These are phyloP conservation scores for Pachymerium ferrugineum DNA, from an alignment of 2,888 invertebrate genomes.

Conservation along the genomic window DNA sequence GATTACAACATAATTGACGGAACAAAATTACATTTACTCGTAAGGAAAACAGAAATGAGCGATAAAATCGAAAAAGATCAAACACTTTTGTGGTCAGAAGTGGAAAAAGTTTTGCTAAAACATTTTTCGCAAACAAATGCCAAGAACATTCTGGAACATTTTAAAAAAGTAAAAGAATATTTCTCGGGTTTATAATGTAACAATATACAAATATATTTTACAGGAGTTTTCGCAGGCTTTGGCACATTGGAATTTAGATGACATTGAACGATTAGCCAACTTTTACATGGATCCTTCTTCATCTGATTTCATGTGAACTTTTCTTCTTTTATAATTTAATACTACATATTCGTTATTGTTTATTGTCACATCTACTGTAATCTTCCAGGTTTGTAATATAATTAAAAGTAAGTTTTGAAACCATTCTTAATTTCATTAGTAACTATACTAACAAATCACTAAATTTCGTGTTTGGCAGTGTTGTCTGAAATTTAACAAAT, in stretches of 20 bases:
- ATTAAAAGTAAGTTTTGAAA: too few species aligned
- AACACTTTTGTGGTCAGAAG: constrained; percentile 36
- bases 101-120: constrained; percentile 38
- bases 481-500: too few species aligned
- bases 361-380: too few species aligned
- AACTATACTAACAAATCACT: too few species aligned
- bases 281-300: constrained; percentile 6
- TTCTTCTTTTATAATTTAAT: neutral
- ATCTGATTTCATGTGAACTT: neutral
- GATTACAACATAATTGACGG: constrained; percentile 39
- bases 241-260: constrained; percentile 38
- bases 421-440: too few species aligned
- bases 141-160: constrained; percentile 39
- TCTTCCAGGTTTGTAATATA: too few species aligned
- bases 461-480: too few species aligned
- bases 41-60: constrained; percentile 33
- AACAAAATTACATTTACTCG: constrained; percentile 38
- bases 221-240: constrained; percentile 30
- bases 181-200: neutral
- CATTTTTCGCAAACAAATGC: constrained; percentile 39
- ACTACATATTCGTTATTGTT: neutral
- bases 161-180: constrained; percentile 37
- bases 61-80: neutral
- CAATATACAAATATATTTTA: neutral
- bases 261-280: constrained; percentile 39